phyloP scores from a whole-genome alignment of 1,140 invertebrate genomes.

The Stenopsyche tienmushanensis region DNA sequence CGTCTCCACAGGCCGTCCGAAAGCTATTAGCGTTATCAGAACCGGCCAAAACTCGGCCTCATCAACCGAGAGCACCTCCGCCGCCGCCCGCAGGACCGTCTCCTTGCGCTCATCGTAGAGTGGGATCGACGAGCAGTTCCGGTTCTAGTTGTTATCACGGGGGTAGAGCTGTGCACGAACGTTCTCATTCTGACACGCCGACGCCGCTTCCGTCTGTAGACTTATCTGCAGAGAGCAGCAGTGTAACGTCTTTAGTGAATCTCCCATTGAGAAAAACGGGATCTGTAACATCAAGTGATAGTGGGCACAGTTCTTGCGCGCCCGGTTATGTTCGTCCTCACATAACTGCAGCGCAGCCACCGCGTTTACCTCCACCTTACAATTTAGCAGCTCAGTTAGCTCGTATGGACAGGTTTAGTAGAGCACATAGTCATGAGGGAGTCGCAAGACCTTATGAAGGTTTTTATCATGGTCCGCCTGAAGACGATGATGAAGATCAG shows the following conservation, averaged over 20 bases:
- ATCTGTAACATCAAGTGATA: conserved; percentile 83
- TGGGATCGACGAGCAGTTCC: conserved; percentile 58
- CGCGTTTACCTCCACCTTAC: conserved; percentile 70
- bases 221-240: conserved; percentile 91
- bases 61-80: conserved; percentile 71
- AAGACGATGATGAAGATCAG: conserved; percentile 66
- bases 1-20: conserved; percentile 92
- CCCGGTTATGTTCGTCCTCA: conserved; percentile 51
- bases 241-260: conserved; percentile 89
- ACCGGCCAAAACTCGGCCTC: conserved; percentile 81
- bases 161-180: conserved; percentile 69
- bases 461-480: conserved; percentile 69
- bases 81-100: conserved; percentile 59
- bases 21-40: conserved; percentile 89
- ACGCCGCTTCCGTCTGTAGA: conserved; percentile 83
- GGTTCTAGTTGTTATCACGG: conserved; percentile 47
- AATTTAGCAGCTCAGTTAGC: conserved; percentile 80
- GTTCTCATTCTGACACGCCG: conserved; percentile 88
- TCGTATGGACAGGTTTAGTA: conserved; percentile 69
- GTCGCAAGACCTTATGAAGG: conserved; percentile 70
- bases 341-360: conserved; percentile 56
- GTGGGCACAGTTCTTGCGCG: conserved; percentile 78
- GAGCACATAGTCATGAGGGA: conserved; percentile 84
- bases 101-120: conserved; percentile 67
- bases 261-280: conserved; percentile 85